These are phyloP conservation scores for Pogonus chalceus DNA, from an alignment of 1,140 invertebrate species.

Conservation along the genomic window DNA sequence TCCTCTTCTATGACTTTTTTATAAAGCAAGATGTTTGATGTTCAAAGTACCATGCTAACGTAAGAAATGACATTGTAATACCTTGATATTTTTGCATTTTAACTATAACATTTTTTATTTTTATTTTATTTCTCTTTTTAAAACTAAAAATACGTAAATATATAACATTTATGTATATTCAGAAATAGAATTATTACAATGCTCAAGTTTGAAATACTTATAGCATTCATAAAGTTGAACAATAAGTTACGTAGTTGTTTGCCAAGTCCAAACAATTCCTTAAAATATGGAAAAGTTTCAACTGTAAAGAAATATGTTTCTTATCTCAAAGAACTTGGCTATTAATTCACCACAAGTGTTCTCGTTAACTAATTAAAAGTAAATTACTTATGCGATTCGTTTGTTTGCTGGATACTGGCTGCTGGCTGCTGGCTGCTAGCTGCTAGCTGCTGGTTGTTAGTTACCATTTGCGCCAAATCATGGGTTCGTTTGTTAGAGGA, in stretches of 20 bases:
- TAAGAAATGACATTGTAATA: neutral
- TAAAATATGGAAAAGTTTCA: neutral
- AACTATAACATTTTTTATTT: too few relatives aligned
- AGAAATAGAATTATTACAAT: too few relatives aligned
- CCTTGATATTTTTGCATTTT: too few relatives aligned
- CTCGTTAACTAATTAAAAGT: constrained; percentile 7
- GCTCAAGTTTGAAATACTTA: too few relatives aligned
- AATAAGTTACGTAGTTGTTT: too few relatives aligned
- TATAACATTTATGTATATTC: too few relatives aligned
- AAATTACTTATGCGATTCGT: constrained; percentile 1
- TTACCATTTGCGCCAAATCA: neutral
- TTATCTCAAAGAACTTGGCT: neutral
- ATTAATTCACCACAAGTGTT: neutral
- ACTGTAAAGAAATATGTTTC: neutral
- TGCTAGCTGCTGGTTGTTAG: neutral
- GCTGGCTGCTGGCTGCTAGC: neutral
- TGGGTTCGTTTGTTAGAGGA: too few relatives aligned
- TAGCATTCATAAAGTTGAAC: too few relatives aligned
- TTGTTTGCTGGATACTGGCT: neutral
- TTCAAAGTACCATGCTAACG: neutral
- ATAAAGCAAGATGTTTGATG: neutral
- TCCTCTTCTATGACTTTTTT: neutral
- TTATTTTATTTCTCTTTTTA: too few relatives aligned
- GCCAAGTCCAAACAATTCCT: neutral
- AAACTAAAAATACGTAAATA: too few relatives aligned